phyloP scores from a whole-genome alignment of 1,140 invertebrate species.

The Cydia pomonella region DNA sequence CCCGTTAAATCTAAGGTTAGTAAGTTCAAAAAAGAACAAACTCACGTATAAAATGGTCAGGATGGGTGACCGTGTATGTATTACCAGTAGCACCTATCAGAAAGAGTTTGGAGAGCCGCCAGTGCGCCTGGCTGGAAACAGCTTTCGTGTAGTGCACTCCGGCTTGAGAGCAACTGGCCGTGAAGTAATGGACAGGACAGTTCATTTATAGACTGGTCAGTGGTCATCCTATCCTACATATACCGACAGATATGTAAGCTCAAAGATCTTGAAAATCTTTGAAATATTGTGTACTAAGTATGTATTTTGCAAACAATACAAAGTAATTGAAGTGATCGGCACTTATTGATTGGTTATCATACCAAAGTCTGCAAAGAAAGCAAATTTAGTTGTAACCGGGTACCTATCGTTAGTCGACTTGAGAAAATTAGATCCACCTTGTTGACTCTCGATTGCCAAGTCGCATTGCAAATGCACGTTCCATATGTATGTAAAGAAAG shows the following conservation, averaged over 20 bases:
- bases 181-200: slow-evolving; percentile 11
- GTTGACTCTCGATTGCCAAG: neutral
- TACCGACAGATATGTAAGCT: neutral
- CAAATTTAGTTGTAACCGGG: too few species aligned
- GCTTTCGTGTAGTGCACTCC: neutral
- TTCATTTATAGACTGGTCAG: neutral
- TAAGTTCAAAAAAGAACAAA: too few species aligned
- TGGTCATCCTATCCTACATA: neutral
- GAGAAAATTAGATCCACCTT: neutral
- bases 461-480: neutral
- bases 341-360: too few species aligned
- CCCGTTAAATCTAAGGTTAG: too few species aligned
- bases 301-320: neutral
- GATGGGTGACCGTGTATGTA: neutral
- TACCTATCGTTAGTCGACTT: too few species aligned
- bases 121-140: neutral
- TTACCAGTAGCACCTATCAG: slow-evolving; percentile 6
- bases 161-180: neutral
- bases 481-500: slow-evolving; percentile 12
- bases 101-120: slow-evolving; percentile 25
- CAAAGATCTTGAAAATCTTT: too few species aligned
- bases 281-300: neutral
- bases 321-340: neutral
- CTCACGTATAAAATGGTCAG: too few species aligned
- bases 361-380: too few species aligned